Base-by-base conservation (phyloP, 1,140 invertebrate genomes). In the Homalodisca vitripennis region DNA sequence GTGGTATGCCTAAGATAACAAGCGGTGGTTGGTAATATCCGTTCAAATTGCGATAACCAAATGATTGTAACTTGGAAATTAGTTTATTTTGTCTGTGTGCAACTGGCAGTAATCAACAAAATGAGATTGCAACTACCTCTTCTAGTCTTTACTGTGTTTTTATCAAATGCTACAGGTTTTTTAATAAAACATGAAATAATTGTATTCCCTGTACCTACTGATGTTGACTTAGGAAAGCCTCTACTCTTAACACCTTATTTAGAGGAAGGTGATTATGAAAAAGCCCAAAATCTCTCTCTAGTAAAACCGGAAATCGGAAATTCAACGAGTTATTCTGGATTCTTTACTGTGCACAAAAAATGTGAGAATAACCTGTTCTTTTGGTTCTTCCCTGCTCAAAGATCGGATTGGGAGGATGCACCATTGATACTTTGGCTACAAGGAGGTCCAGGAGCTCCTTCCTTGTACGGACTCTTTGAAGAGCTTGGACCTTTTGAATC, bases 391-490 rank as follows among this genome's bases (percentile, higher is more conserved):
- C 88, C 89, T 27, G 81, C 88, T 72, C 78, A 74, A 1, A n/a
- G 29, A 30, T 74, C 78, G 48, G 75, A 76, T 67, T 76, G 76
- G 47, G 77, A 51, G 10, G 60, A 77, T 29, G 84, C 84, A 2
- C 90, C 91, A 10, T 83, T 92, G 6, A 71, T 91, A 3, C 75
- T 92, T 22, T 92, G 90, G 90, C 80, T 92, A 13, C 88, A 92
- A 82, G 91, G 90, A 31, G 87, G 91, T 0, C 91, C 90, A 1
- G 90, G 91, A 0, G 81, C 84, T 0, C 80, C 83, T 0, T 90
- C 89, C 0, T 75, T 92, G 12, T 89, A 89, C 73, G 89, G 89
- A 0, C 78, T 92, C 3, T 93, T 93, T 77, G 82, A 82, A 1
- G 89, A 92, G 79, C 84, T 90, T 73, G 71, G 71, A 2, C 71